phyloP scores from a whole-genome alignment of 1,140 invertebrate genomes.

The Octopus bimaculoides region DNA sequence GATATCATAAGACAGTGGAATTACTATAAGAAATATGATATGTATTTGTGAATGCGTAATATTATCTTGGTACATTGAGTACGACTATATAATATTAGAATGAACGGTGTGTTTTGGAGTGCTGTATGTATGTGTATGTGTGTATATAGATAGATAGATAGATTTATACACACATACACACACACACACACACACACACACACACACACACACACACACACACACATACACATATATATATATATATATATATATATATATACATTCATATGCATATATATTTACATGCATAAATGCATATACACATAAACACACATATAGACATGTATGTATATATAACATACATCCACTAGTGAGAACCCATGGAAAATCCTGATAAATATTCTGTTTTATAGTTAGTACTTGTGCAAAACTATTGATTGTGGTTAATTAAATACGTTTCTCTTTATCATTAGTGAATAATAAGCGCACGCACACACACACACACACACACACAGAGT shows the following conservation, averaged over 20 bases:
- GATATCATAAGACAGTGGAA: no score
- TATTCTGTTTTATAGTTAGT: no score
- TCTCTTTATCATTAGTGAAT: no score
- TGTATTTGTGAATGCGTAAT: no score
- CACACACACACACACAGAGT: not conserved
- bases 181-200: not conserved
- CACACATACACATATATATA: not conserved
- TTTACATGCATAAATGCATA: not conserved
- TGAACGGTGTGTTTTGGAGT: not conserved
- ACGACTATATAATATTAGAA: no score
- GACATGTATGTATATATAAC: not conserved
- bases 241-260: not conserved
- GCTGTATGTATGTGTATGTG: not conserved
- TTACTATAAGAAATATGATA: no score
- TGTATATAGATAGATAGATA: not conserved
- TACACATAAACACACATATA: not conserved
- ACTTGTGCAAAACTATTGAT: no score
- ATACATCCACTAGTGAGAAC: no score
- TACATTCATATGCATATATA: not conserved
- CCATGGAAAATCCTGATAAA: no score
- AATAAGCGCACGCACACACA: not conserved
- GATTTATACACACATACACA: not conserved
- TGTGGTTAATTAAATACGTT: no score
- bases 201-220: not conserved
- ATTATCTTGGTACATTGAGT: no score